Base-by-base conservation (phyloP, 2,888 invertebrate species). In the Drosophila cyrtoloma region DNA sequence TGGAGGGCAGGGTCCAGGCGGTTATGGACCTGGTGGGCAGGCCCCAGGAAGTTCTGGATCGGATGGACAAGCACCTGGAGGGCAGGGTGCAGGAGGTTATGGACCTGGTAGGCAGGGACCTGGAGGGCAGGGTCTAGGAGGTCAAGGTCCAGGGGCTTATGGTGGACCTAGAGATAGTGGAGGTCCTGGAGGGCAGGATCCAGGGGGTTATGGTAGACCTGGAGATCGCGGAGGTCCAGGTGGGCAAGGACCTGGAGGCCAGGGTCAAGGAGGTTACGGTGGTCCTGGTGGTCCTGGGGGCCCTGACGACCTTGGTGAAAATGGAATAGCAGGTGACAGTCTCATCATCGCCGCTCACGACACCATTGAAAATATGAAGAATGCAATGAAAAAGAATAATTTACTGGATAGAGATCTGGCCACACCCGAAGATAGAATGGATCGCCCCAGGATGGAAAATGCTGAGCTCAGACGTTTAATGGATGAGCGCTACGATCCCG, bases 401-500 rank as follows among this genome's bases (percentile, higher is more conserved):
- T 42, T 82, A 5, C 77, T 92, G 0, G 67, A 88, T 60, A 77
- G 78, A 22, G 73, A 89, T 22, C 68, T 86, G 6, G 77, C 75
- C 7, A 71, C 81, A 0, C 84, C 90, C 0, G 74, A 84, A 19
- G 91, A 90, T 56, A 79, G 71, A 1, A 77, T 88, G 0, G 61
- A 67, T 26, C 81, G 79, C 1, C 77, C 84, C 5, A 75, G 60
- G 4, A 75, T 86, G 26, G 85, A 90, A 69, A 88, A 85, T 44
- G 64, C 79, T 3, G 87, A 87, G 14, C 81, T 92, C 19, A 83
- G 87, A 66, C 79, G 83, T 5, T 84, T 91, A 22, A 73, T 92
- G 69, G 72, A 35, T 7, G 70, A 86, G 42, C 84, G 86, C n/a
- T 83, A 88, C 37, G 80, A 87, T 64, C 81, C 86, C 0, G 78